Evolutionary conservation across 2,888 invertebrate genomes (phyloP), one percentile per base, ranked within the genome.

Genomic region (Sturmia bella): DNA sequence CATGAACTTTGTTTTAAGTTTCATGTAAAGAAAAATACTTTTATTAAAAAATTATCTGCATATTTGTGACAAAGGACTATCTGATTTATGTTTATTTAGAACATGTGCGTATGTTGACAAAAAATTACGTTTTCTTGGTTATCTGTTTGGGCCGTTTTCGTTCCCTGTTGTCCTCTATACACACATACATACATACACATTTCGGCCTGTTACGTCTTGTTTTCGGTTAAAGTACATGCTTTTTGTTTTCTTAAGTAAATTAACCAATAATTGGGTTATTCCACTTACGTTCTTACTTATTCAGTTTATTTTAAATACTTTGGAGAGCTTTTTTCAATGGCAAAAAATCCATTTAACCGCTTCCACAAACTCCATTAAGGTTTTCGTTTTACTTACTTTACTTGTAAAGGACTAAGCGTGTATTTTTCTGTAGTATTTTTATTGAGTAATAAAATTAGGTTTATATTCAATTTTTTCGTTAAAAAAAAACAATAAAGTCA

Each of bases 191-290:
- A 24, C 0, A 2, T 15, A 27, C 27, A 21, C 6, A 13, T 32
- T 32, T 32, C 6, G 32, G 32, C 32, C 32, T 9, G 9, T 32
- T 54, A 15, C 17, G 3, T 27, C 5, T 52, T 66, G 39, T 45
- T 45, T 32, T 54, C 54, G 63, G 54, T 54, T 43, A 5, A n/a
- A 12, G 61, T 13, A 37, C 12, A 73, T 73, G 54, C 21, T 54
- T 50, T 70, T 70, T 50, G 19, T 50, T 61, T 57, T 72, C 50
- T 73, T 64, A 81, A 77, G 73, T 73, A 77, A 76, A 73, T 77
- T 70, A 82, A 77, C 68, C 81, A 74, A 69, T 78, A 82, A 82
- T 82, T 82, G 77, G 81, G 69, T 82, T 82, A 82, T 77, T 59
- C 59, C 70, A 50, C 77, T 82, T 74, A 66, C 66, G 77, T 72